phyloP scores from a whole-genome alignment of 1,140 invertebrate species.

The Bemisia tabaci region DNA sequence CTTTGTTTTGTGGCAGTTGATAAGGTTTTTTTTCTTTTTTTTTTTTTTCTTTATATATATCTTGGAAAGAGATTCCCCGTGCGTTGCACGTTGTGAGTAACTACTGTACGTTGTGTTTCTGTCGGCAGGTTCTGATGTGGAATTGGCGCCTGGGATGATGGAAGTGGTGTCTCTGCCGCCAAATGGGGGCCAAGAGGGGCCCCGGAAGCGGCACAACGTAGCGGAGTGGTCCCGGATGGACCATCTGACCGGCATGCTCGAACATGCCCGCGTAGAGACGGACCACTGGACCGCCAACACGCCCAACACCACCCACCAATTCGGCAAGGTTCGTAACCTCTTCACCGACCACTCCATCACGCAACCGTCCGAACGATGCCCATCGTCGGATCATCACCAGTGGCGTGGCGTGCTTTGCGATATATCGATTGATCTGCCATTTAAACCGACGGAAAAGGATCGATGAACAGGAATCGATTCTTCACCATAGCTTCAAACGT shows the following conservation, averaged over 20 bases:
- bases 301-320: constrained; percentile 34
- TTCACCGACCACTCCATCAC: no score
- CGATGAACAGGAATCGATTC: no score
- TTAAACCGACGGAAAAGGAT: no score
- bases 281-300: constrained; percentile 36
- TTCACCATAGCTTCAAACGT: no score
- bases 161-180: constrained; percentile 35
- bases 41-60: not conserved
- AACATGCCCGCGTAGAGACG: constrained; percentile 37
- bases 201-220: constrained; percentile 37
- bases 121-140: not conserved
- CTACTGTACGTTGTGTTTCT: not conserved
- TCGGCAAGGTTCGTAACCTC: constrained; percentile 38
- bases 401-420: no score
- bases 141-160: constrained; percentile 26
- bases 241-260: constrained; percentile 36
- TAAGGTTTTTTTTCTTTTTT: not conserved
- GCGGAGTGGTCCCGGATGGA: constrained; percentile 39
- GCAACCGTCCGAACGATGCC: no score
- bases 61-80: no score
- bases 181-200: constrained; percentile 26
- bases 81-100: no score
- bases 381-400: no score
- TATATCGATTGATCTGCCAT: no score
- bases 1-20: not conserved